Conservation (phyloP, 2,113 vertebrate species). For the Siniperca chuatsi region DNA sequence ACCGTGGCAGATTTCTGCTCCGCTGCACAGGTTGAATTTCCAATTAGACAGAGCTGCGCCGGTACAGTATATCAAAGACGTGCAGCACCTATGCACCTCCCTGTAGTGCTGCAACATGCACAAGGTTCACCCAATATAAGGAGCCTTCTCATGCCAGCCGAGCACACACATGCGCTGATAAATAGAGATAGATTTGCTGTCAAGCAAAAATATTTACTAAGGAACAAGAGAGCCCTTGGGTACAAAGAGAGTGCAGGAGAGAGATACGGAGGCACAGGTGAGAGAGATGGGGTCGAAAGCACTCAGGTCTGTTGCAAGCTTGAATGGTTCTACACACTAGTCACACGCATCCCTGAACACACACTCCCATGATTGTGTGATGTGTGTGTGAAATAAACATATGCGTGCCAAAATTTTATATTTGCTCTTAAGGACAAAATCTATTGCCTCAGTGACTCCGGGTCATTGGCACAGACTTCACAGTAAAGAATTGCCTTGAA, state of each 20-base stretch:
- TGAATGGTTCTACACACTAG: constrained; percentile 10
- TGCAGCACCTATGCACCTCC: constrained; percentile 54
- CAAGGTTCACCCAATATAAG: neutral
- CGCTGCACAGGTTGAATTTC: constrained; percentile 80
- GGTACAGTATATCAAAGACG: constrained; percentile 64
- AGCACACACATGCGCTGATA: constrained; percentile 40
- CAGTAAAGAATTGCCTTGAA: constrained; percentile 32
- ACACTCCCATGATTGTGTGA: neutral
- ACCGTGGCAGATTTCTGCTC: constrained; percentile 79
- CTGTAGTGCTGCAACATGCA: constrained; percentile 42
- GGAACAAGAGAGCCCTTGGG: constrained; percentile 48
- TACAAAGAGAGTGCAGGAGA: constrained; percentile 28
- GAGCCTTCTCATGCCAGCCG: constrained; percentile 6
- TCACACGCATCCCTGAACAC: constrained; percentile 1
- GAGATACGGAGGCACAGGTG: constrained; percentile 19
- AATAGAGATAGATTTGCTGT: constrained; percentile 74
- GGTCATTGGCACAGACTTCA: constrained; percentile 49
- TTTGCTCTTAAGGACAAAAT: constrained; percentile 25
- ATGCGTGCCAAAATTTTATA: constrained; percentile 14
- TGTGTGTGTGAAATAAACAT: constrained; percentile 18
- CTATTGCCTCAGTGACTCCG: constrained; percentile 33
- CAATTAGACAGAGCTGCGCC: constrained; percentile 72
- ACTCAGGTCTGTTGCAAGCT: constrained; percentile 4
- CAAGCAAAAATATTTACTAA: constrained; percentile 70
- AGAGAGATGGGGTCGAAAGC: constrained; percentile 14